A percentile compares a stretch with the other conserved stretches of the same genome.
These are phyloP conservation scores for Cirrhinus molitorella DNA, from an alignment of 2,797 vertebrate genomes.

Conservation along the genomic window DNA sequence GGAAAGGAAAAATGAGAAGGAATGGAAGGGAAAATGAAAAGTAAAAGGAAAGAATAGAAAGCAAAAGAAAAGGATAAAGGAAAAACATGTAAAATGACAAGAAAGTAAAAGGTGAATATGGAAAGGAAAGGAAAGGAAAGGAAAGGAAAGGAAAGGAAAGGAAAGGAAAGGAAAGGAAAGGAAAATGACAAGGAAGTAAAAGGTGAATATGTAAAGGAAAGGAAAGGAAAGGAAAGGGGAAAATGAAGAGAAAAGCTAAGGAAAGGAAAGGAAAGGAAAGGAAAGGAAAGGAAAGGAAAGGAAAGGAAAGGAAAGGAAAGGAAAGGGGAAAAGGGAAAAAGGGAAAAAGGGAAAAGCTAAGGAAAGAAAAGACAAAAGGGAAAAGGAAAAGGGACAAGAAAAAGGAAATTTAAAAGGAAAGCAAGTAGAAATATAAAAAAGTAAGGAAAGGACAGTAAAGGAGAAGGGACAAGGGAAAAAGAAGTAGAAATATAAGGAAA, in stretches of 20 bases:
- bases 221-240: neutral
- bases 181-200: neutral
- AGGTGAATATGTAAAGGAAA: too few species aligned
- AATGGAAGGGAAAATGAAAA: conserved; percentile 36
- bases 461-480: neutral
- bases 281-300: neutral
- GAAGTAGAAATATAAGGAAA: neutral
- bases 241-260: neutral
- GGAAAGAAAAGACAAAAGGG: neutral
- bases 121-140: neutral
- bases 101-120: neutral
- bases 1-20: conserved; percentile 24
- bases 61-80: neutral
- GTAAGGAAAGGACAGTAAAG: too few species aligned
- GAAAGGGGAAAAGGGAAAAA: neutral
- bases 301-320: neutral
- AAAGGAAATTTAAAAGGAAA: neutral
- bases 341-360: neutral
- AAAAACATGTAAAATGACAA: neutral
- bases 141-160: neutral
- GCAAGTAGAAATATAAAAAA: neutral
- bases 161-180: neutral
- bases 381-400: neutral
- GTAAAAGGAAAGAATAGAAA: neutral
- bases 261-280: too few species aligned